These are phyloP conservation scores for Phengaris alcon DNA, from an alignment of 2,888 invertebrate species.

Conservation along the genomic window DNA sequence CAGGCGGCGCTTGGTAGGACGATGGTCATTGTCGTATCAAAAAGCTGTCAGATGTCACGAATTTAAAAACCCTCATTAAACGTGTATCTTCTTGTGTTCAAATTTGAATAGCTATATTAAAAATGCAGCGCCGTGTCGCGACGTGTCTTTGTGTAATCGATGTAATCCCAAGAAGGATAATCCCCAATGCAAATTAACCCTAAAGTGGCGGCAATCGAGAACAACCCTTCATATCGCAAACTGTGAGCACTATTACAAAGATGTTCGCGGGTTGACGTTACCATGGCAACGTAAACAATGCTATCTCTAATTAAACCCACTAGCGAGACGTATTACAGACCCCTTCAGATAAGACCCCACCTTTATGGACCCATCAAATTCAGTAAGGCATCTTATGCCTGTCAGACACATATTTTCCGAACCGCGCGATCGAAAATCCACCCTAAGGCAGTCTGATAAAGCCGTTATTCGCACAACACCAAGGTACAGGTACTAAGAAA, in stretches of 20 bases:
- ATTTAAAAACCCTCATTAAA: too few relatives aligned
- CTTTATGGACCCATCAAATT: conserved; percentile 62
- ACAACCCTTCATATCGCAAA: background rate
- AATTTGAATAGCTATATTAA: too few relatives aligned
- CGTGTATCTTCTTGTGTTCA: too few relatives aligned
- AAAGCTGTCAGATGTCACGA: too few relatives aligned
- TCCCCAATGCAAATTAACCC: background rate
- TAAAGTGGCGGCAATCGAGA: conserved; percentile 4
- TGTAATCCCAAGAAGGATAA: background rate
- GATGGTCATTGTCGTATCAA: too few relatives aligned
- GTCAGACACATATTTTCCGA: conserved; percentile 48
- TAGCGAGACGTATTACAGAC: conserved; percentile 37
- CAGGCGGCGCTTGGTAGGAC: too few relatives aligned
- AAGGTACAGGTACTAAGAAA: conserved; percentile 13
- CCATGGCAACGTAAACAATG: conserved; percentile 33
- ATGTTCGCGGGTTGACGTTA: conserved; percentile 22
- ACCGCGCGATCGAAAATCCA: conserved; percentile 37
- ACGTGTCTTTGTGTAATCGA: too few relatives aligned
- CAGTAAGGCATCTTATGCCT: conserved; percentile 59
- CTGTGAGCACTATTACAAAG: conserved; percentile 3
- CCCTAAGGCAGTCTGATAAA: conserved; percentile 34
- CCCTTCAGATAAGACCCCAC: conserved; percentile 42
- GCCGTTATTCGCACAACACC: background rate
- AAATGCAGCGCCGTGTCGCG: too few relatives aligned
- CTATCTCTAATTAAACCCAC: conserved; percentile 39